These are phyloP conservation scores for Hyposmocoma kahamanoa DNA, from an alignment of 1,140 invertebrate species.

Conservation along the genomic window DNA sequence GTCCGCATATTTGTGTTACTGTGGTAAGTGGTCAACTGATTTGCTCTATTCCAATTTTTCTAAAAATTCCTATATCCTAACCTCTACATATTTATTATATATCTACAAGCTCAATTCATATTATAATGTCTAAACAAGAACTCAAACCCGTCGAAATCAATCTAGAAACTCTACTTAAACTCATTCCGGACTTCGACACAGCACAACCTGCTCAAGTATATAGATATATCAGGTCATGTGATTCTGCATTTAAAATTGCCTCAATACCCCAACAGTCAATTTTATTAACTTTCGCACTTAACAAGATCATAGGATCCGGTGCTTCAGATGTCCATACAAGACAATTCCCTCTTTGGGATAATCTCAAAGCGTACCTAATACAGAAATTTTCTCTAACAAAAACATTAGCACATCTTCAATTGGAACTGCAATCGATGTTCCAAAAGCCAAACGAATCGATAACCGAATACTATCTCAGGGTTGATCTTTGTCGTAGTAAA, in stretches of 20 bases:
- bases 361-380: constrained; percentile 3
- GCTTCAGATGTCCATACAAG: constrained; percentile 6
- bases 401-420: constrained; percentile 11
- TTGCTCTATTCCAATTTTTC: no score
- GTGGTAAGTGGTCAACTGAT: no score
- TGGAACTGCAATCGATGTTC: constrained; percentile 14
- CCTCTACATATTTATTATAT: no score
- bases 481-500: constrained; percentile 14
- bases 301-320: constrained; percentile 6
- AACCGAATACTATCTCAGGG: constrained; percentile 12
- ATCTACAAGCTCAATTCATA: no score
- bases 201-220: constrained; percentile 15
- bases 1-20: no score
- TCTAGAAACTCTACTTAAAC: constrained; percentile 14
- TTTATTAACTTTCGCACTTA: constrained; percentile 7
- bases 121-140: no score
- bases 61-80: no score
- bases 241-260: constrained; percentile 16
- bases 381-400: constrained; percentile 12
- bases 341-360: constrained; percentile 3
- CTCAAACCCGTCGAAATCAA: no score
- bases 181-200: constrained; percentile 21
- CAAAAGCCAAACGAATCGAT: constrained; percentile 7
- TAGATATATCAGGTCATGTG: constrained; percentile 18
- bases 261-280: neutral